Base-by-base conservation (phyloP, 2,113 vertebrate genomes). In the Lophochroa leadbeateri region DNA sequence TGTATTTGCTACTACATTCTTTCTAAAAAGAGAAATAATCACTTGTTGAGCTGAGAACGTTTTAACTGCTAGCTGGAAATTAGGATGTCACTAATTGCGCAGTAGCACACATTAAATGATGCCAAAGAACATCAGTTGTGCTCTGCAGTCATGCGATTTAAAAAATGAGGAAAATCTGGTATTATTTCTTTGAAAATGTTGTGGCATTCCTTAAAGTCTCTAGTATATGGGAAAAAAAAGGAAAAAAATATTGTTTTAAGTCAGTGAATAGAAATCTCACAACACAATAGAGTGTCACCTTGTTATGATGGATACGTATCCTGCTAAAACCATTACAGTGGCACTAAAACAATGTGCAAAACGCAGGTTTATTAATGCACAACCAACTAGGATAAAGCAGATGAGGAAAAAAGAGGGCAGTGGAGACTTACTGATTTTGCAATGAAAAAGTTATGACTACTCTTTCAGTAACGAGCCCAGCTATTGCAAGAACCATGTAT, bases 41-140 rank as follows among this genome's bases (percentile, higher is more conserved):
- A 75, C 37, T 81, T 63, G 50, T 58, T 90, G 85, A 90, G 75
- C 61, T 52, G 68, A 92, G 63, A 86, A 92, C 64, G 78, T 86
- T 90, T 86, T 86, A 78, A 77, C 20, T 90, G 71, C 75, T 74
- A 88, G 71, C 50, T 93, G 85, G 53, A 94, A 95, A 82, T 77
- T 50, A 94, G 24, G 44, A 86, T 81, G 49, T 68, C 76, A 49
- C 67, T 92, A 94, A 86, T 75, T 91, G 58, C 74, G 43, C 44
- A 72, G 50, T 39, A 77, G 82, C 63, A 60, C 47, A 86, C 17
- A 25, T 77, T 76, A 83, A 80, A 74, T 21, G 20, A 94, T 72
- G 74, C 72, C 64, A 84, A 88, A 64, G 67, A 61, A 64, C 3
- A 0, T 58, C 60, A 68, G 27, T 88, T 55, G 49, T 57, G 81